Base-by-base conservation (phyloP, 2,888 invertebrate genomes). In the Drosophila colorata region DNA sequence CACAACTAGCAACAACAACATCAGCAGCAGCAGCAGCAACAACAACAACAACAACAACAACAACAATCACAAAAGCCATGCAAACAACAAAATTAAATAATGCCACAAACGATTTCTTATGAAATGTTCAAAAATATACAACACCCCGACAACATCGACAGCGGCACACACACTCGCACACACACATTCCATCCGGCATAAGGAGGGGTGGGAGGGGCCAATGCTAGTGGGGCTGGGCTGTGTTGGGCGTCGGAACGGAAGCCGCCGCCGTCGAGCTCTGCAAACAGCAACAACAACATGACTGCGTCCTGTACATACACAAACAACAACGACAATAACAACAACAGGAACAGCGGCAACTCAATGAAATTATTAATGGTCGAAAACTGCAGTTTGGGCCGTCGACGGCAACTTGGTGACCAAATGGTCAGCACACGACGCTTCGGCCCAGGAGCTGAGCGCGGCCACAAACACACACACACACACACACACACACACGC, bases 291-390 rank as follows among this genome's bases (percentile, higher is more conserved):
- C 55, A 57, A 11, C 48, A 46, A 25, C 65, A 60, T 43, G 37
- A 56, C 13, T n/a, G 9, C 33, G 18, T 14, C 44, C 47, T 47
- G 20, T 23, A 38, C 38, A 44, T n/a, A 25, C 37, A 52, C 23
- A 41, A 49, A 41, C 52, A 64, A 18, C 35, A 67, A 11, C 25
- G 61, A 7, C 37, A 64, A 38, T 53, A 63, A 48, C 41, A 38
- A 11, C 16, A 63, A 20, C 51, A 72, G 49, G 49, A 63, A 40
- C 65, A 69, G 8, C 48, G 49, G n/a, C 59, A 65, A 69, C 71
- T 74, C 83, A 83, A 83, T 86, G 80, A 83, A 83, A 86, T 86
- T 83, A 83, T 83, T 83, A 83, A 86, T 86, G 83, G 78, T 74
- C 75, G 67, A 73, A 71, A 82, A 80, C 58, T 85, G 82, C 85